phyloP scores from a whole-genome alignment of 2,113 vertebrate species.

The Corapipo altera region DNA sequence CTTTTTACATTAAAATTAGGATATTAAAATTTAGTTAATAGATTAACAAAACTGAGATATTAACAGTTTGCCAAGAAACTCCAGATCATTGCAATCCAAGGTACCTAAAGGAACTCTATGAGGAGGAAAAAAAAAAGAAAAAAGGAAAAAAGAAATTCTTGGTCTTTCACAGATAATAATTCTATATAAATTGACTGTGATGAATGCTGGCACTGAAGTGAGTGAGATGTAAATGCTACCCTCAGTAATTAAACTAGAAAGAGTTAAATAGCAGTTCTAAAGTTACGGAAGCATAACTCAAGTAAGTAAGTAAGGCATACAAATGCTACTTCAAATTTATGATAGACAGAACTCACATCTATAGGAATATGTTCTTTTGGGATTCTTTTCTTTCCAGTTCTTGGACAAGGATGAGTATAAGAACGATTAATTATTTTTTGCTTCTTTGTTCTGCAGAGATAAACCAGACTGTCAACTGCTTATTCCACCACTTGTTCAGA shows the following conservation, averaged over 20 bases:
- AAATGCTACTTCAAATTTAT: not conserved
- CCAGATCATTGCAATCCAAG: not conserved
- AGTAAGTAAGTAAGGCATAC: slow-evolving; percentile 2
- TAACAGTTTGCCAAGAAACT: not conserved
- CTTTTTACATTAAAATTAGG: not conserved
- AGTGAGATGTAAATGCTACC: not conserved
- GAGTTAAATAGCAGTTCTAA: not conserved
- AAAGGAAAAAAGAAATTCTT: not conserved
- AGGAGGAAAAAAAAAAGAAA: too few species aligned
- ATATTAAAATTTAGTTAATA: not conserved
- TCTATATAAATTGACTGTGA: not conserved
- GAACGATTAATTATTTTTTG: not conserved
- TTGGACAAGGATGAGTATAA: not conserved
- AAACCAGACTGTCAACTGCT: not conserved
- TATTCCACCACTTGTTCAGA: not conserved
- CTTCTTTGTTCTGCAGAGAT: not conserved
- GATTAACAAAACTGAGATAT: not conserved
- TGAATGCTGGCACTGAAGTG: not conserved
- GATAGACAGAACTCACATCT: not conserved
- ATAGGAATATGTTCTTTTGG: not conserved
- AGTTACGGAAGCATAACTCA: slow-evolving; percentile 11
- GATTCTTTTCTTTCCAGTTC: not conserved
- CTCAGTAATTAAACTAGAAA: not conserved
- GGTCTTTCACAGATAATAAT: not conserved
- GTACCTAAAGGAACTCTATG: not conserved